Base-by-base conservation (phyloP, 2,113 vertebrate genomes). In the Hypanus sabinus region DNA sequence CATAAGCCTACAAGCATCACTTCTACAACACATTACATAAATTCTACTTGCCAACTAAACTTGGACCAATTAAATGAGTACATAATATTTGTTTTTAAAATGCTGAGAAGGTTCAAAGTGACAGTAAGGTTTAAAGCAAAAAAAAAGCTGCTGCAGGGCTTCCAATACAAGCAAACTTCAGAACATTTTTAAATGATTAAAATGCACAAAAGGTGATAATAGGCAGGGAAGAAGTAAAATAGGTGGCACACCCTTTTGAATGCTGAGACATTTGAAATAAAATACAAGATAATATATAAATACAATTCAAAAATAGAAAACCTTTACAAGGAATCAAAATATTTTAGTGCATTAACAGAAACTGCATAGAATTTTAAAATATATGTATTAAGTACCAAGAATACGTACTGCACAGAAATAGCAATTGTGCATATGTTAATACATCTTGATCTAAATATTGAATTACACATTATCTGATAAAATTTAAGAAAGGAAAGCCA, bases 261-360 rank as follows among this genome's bases (percentile, higher is more conserved):
- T 93, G 68, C 90, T 93, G 65, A 71, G 36, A 22, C 22, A 24
- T 93, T 93, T 93, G 9, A 93, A 93, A 93, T 71, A 93, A 93
- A 93, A 36, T 65, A 65, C n/a, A 68, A n/a, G 62, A 91, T 7
- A 70, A 68, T 68, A 73, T 6, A 73, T 70, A 46, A 93, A 46
- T 93, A n/a, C 85, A 90, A 88, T 65, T 90, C n/a, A 33, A 88
- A 88, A 88, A 16, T 62, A 14, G 57, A 88, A 83, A 65, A 62
- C 85, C n/a, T 65, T 33, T 33, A 62, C 30, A 90, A 33, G 12
- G 30, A 68, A 90, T 38, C 16, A 7, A 12, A 90, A 60, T 33
- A 68, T 90, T 88, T 88, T 88, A 87, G 55, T 62, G 83, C 60
- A 62, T 79, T 36, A 90, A 65, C 30, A 33, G 0, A 33, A 88